Conservation (phyloP, 1,140 invertebrate genomes). For the Lepeophtheirus salmonis region DNA sequence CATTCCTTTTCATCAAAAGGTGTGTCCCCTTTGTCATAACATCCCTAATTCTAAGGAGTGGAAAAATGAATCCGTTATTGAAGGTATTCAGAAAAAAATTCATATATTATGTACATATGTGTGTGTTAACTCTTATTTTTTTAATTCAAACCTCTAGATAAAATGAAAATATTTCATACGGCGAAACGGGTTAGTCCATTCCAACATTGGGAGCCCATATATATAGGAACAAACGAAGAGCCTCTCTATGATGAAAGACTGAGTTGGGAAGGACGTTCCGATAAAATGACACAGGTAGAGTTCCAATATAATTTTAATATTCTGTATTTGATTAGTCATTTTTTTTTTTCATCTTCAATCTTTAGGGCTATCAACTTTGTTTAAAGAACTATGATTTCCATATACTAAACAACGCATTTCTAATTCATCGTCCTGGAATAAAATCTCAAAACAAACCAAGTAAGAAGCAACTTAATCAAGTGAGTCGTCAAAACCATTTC, state of each 20-base stretch:
- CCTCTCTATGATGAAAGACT: constrained; percentile 57
- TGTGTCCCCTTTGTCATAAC: constrained; percentile 68
- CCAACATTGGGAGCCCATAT: constrained; percentile 61
- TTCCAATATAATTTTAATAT: background rate
- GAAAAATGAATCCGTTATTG: constrained; percentile 29
- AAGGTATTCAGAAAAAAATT: too few species aligned
- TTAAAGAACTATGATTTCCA: constrained; percentile 71
- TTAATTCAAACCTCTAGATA: background rate
- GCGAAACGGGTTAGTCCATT: constrained; percentile 24
- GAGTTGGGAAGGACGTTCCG: constrained; percentile 59
- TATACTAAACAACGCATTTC: constrained; percentile 68
- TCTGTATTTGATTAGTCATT: background rate
- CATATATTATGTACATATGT: too few species aligned
- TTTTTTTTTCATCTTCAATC: too few species aligned
- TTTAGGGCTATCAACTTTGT: constrained; percentile 63
- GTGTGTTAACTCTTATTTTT: constrained; percentile 19
- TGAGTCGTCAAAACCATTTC: background rate
- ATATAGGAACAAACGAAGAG: constrained; percentile 54
- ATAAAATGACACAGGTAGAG: constrained; percentile 68
- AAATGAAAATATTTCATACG: background rate
- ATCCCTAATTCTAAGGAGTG: constrained; percentile 66
- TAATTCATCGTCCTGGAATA: constrained; percentile 58
- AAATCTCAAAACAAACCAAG: constrained; percentile 18
- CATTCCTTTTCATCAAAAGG: constrained; percentile 73
- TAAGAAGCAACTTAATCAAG: background rate